Evolutionary conservation across 2,113 vertebrate genomes (phyloP).

Genomic region (Callorhinus ursinus): DNA sequence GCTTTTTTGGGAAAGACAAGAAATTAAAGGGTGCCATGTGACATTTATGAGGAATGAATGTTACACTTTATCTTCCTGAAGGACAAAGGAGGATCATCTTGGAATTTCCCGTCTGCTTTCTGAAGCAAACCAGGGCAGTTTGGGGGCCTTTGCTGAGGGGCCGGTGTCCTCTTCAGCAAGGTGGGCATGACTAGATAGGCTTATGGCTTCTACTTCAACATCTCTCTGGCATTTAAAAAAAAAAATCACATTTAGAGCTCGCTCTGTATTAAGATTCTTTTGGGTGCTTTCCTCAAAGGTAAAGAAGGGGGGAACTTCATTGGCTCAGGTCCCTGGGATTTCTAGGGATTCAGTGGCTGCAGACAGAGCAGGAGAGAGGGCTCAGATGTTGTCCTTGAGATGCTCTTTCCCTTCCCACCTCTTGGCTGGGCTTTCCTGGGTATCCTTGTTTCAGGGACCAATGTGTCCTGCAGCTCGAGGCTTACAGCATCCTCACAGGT

Average conservation of each 20-base stretch:
- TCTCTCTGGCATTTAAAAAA: not conserved
- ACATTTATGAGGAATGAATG: not conserved
- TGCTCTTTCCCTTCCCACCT: not conserved
- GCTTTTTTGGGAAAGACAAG: not conserved
- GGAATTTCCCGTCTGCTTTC: not conserved
- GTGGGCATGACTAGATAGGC: not conserved
- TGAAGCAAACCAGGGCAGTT: not conserved
- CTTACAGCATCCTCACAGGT: not conserved
- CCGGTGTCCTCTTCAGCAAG: not conserved
- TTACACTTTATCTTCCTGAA: not conserved
- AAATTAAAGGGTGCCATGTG: not conserved
- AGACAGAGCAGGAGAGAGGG: not conserved
- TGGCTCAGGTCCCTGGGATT: not conserved
- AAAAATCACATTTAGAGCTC: not conserved
- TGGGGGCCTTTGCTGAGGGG: not conserved
- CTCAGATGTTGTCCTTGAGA: accelerated
- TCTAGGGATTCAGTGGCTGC: not conserved
- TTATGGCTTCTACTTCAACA: not conserved
- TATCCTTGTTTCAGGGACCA: not conserved
- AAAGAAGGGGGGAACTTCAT: not conserved
- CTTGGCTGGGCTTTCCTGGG: not conserved
- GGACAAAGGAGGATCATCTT: not conserved
- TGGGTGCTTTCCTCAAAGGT: not conserved
- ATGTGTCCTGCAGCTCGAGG: not conserved
- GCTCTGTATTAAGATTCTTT: not conserved